Percentiles rank a stretch among this genome's conserved stretches.
phyloP scores from a whole-genome alignment of 2,888 invertebrate species.

The Apantesis nais region DNA sequence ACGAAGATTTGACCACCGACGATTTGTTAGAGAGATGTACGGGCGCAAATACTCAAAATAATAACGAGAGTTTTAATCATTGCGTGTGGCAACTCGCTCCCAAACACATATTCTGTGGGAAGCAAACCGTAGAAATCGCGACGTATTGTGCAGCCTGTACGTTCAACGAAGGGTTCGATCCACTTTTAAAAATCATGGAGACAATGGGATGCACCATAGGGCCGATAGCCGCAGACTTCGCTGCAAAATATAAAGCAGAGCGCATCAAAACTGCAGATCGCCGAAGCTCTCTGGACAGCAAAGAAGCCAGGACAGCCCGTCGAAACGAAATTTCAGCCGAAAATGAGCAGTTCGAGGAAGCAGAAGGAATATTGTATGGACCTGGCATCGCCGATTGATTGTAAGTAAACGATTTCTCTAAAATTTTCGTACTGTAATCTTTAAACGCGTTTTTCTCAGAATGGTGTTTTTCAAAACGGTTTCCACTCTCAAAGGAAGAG shows the following conservation, averaged over 20 bases:
- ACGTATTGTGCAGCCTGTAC: background rate
- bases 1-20: too few relatives aligned
- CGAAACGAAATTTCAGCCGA: slow-evolving; percentile 15
- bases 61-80: slow-evolving; percentile 1
- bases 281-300: slow-evolving; percentile 19
- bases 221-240: slow-evolving; percentile 22
- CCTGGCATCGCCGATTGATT: slow-evolving; percentile 22
- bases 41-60: background rate
- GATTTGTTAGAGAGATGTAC: too few relatives aligned
- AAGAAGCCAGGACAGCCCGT: slow-evolving; percentile 22
- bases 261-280: slow-evolving; percentile 17
- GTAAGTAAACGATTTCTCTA: slow-evolving; percentile 10
- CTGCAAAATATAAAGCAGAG: slow-evolving; percentile 18
- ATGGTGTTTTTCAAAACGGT: too few relatives aligned
- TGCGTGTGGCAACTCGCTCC: slow-evolving; percentile 3
- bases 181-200: slow-evolving; percentile 5
- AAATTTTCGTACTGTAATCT: background rate
- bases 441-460: background rate
- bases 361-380: slow-evolving; percentile 26
- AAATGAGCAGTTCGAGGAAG: slow-evolving; percentile 18
- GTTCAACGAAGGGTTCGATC: background rate
- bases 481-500: too few relatives aligned
- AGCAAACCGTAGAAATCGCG: too few relatives aligned
- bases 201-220: slow-evolving; percentile 22
- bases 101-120: background rate